Evolutionary conservation across 2,797 vertebrate species (phyloP).

Genomic region (Hippocampus kuda): DNA sequence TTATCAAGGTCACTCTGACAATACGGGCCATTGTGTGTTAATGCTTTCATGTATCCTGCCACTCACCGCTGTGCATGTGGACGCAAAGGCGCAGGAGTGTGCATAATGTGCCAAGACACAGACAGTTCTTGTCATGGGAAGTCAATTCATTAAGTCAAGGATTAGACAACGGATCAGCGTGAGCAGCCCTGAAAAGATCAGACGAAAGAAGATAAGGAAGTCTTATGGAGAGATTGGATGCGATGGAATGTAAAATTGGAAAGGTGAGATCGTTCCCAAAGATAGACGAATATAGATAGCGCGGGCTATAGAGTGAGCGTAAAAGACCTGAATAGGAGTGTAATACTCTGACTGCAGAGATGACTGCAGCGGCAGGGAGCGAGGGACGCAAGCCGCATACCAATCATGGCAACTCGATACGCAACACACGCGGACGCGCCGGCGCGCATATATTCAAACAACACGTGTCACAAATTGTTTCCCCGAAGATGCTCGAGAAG

Average conservation of each 20-base stretch:
- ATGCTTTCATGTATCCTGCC: constrained; percentile 14
- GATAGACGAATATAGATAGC: constrained; percentile 13
- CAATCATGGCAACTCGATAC: constrained; percentile 55
- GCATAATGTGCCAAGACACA: neutral
- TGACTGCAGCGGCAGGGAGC: constrained; percentile 64
- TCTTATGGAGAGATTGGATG: neutral
- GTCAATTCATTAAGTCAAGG: constrained; percentile 3
- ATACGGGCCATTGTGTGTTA: constrained; percentile 3
- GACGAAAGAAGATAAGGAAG: constrained; percentile 2
- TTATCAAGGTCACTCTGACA: constrained; percentile 49
- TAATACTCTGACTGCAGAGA: constrained; percentile 60
- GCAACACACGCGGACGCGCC: constrained; percentile 23
- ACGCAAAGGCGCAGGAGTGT: constrained; percentile 13
- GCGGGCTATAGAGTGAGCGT: constrained; percentile 19
- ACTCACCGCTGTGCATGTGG: constrained; percentile 25
- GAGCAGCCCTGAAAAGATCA: neutral
- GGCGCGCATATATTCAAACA: neutral
- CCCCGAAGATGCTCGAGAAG: constrained; percentile 12
- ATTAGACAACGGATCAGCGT: constrained; percentile 10
- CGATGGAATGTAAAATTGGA: constrained; percentile 1
- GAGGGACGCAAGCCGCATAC: constrained; percentile 58
- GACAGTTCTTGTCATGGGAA: neutral
- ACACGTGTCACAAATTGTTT: neutral
- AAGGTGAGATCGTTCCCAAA: constrained; percentile 8
- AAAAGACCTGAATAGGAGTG: constrained; percentile 35